A percentile compares a stretch with the other conserved stretches of the same genome.
Conservation (phyloP, 2,888 invertebrate species). For the Merodon equestris region DNA sequence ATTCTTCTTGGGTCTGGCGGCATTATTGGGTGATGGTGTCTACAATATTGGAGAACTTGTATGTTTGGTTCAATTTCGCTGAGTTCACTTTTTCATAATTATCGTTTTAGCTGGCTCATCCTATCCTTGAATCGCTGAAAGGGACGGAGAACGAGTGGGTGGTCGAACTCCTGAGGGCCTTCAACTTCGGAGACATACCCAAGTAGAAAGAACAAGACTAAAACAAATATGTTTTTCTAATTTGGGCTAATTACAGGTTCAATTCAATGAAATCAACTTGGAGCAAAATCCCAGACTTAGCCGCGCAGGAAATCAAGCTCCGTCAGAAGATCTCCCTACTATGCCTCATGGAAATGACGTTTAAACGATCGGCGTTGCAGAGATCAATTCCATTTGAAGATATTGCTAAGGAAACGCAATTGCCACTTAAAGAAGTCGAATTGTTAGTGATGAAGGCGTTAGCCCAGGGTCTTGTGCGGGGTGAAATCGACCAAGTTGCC, state of each 20-base stretch:
- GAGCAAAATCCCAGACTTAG: conserved; percentile 90
- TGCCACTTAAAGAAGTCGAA: conserved; percentile 93
- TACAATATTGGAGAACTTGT: conserved; percentile 98
- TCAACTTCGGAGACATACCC: conserved; percentile 89
- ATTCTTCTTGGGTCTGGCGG: conserved; percentile 94
- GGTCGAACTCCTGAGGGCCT: conserved; percentile 90
- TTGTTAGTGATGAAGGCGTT: conserved; percentile 98
- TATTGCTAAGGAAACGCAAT: conserved; percentile 90
- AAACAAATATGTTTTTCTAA: too few species aligned
- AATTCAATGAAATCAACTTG: conserved; percentile 86
- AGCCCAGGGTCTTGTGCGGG: conserved; percentile 94
- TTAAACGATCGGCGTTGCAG: conserved; percentile 93
- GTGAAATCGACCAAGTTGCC: conserved; percentile 95
- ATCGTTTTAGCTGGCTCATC: conserved; percentile 88
- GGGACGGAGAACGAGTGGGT: conserved; percentile 93
- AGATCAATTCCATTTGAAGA: conserved; percentile 93
- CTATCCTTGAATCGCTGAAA: conserved; percentile 91
- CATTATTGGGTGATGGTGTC: conserved; percentile 94
- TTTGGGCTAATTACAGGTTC: conserved; percentile 81
- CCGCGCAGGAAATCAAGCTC: conserved; percentile 88
- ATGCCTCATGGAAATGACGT: conserved; percentile 98
- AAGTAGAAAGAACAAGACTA: conserved; percentile 38
- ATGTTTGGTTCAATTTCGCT: conserved; percentile 68
- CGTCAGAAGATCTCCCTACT: conserved; percentile 94
- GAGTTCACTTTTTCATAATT: neutral